Conservation (phyloP, 2,797 vertebrate species). For the Avahi laniger region DNA sequence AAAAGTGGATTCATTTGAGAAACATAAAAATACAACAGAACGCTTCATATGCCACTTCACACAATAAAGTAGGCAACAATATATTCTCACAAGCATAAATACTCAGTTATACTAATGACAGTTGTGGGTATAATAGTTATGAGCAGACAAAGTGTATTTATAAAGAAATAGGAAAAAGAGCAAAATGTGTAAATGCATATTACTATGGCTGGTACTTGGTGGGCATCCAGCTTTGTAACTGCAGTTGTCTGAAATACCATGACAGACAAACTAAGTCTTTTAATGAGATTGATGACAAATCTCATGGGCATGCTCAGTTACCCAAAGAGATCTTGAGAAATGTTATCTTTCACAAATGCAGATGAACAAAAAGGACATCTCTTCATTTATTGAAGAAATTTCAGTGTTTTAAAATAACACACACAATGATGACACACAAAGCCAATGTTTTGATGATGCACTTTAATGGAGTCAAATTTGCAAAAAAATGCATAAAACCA, state of each 20-base stretch:
- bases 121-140: not conserved
- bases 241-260: not conserved
- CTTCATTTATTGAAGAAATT: not conserved
- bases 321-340: not conserved
- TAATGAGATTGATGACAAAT: not conserved
- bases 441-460: not conserved
- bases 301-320: not conserved
- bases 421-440: not conserved
- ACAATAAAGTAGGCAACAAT: not conserved
- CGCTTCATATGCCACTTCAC: not conserved
- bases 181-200: not conserved
- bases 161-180: not conserved
- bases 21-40: not conserved
- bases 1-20: not conserved
- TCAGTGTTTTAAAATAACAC: not conserved
- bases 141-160: not conserved
- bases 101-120: not conserved
- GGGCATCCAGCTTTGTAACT: not conserved
- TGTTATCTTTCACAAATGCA: not conserved
- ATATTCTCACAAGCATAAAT: not conserved
- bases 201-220: not conserved
- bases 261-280: not conserved
- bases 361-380: not conserved
- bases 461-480: not conserved
- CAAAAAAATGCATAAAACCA: not conserved